Evolutionary conservation across 2,888 invertebrate species (phyloP), one percentile per base, ranked within the genome.

Genomic region (Polydesmus complanatus): DNA sequence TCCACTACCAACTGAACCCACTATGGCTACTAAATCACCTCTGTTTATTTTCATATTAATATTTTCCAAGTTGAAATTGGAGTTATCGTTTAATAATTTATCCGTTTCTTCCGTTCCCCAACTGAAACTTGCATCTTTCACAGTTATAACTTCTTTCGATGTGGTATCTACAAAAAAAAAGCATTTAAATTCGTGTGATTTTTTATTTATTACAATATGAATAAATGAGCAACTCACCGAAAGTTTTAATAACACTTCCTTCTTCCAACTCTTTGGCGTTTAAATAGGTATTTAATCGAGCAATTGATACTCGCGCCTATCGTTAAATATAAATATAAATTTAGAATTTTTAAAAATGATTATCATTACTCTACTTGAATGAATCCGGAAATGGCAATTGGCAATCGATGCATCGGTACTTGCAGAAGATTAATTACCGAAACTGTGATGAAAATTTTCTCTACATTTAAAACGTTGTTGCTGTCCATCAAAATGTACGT

Each of bases 191-290:
- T n/a, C n/a, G n/a, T n/a, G n/a, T n/a, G n/a, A n/a, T n/a, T n/a
- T n/a, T n/a, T n/a, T n/a, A n/a, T n/a, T n/a, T n/a, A n/a, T n/a
- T n/a, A n/a, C n/a, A n/a, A n/a, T n/a, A n/a, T n/a, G n/a, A n/a
- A n/a, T n/a, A n/a, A n/a, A n/a, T n/a, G n/a, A n/a, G n/a, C n/a
- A n/a, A n/a, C n/a, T n/a, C n/a, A n/a, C n/a, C n/a, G n/a, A n/a
- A n/a, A n/a, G n/a, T n/a, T n/a, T n/a, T n/a, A n/a, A n/a, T n/a
- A n/a, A n/a, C n/a, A n/a, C n/a, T n/a, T n/a, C n/a, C n/a, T n/a
- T n/a, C n/a, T n/a, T 93, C 86, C 66, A 95, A 76, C 77, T 96
- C 95, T 71, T 92, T 92, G 65, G 83, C 81, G 72, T 89, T 92
- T 83, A 96, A 83, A 75, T 92, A 96, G 72, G 85, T 86, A 73